Evolutionary conservation across 2,113 vertebrate species (phyloP), one percentile per base, ranked within the genome.

Genomic region (Apeltes quadracus): DNA sequence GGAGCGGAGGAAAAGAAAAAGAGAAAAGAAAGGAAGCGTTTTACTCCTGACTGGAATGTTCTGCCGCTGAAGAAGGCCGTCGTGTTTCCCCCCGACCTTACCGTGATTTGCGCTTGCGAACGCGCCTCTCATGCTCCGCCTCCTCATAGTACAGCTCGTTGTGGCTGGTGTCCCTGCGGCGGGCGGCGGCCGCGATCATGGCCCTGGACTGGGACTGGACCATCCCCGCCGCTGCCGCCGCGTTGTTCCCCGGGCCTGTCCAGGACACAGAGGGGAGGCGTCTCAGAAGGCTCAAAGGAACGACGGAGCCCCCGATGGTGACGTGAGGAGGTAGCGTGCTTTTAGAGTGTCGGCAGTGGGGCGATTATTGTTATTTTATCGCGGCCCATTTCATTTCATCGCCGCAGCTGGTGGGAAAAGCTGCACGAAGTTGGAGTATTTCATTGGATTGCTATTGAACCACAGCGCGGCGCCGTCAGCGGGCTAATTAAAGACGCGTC

Each of bases 101-200:
- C 97, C 97, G 95, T 23, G 97, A 95, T 12, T 84, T 94, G 32
- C 97, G 93, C 18, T 98, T 99, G 39, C 96, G 94, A 69, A 98
- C 96, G 0, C 97, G 86, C 51, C 97, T 92, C 79, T 98, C 97
- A 0, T 97, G 97, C 84, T 99, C 97, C 0, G 96, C 96, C 89
- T 99, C 97, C 80, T 99, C 96, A 0, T 98, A 97, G 92, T 97
- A 98, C 25, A 95, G 94, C 69, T 97, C 96, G 0, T 97, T 98
- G 93, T 98, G 96, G 87, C 95, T 94, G 85, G 95, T 95, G 91
- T 97, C 96, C 0, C 96, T 78, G 18, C 95, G 75, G 1, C 96
- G 94, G 0, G 96, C 96, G 0, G 96, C 96, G 0, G 96, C 96
- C 0, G 96, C 96, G 0, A 98, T 97, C 85, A 96, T 96, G 0